Evolutionary conservation across 2,113 vertebrate genomes (phyloP), one percentile per base, ranked within the genome.

Genomic region (Fukomys damarensis): DNA sequence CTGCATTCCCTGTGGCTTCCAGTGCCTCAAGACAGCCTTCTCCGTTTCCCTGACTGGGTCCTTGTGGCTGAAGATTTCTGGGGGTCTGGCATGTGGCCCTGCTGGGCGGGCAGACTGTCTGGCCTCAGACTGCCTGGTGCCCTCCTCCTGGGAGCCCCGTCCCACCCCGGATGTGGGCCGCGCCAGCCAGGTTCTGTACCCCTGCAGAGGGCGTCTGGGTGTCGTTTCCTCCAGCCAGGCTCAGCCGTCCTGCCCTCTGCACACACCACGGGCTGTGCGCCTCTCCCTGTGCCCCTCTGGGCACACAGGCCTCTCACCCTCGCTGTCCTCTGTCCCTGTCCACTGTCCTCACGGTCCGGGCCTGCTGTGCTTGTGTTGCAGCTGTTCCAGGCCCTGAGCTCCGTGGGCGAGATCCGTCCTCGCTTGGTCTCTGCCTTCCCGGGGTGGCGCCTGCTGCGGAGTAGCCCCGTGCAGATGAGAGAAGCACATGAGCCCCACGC

Each of bases 391-490:
- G 58, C 32, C 26, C 0, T 28, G 8, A 91, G n/a, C 20, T 26
- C 72, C 2, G 2, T 85, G 26, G 59, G 28, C 10, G 46, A 70
- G 35, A 61, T 3, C 77, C 1, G 24, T 11, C 91, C 3, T 54
- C 38, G 24, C 38, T 30, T 52, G 1, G 49, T 52, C 59, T 92
- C 41, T 0, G 0, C 77, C 12, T 70, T 88, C 54, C 28, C 13
- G 13, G 79, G 58, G 22, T 17, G 24, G n/a, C 26, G 63, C 38
- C 65, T 20, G 38, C 52, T 38, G 0, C 3, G 11, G 28, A 93
- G 83, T 26, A 79, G 59, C 13, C 0, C 1, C 0, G 54, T 54
- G 35, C 11, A 43, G 56, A 32, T 6, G 5, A 54, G 66, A 54
- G 89, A 13, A 54, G n/a, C 30, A 35, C 4, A 1, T 2, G 35